Evolutionary conservation across 2,113 vertebrate species (phyloP).

Genomic region (Nannobrachium achirus): DNA sequence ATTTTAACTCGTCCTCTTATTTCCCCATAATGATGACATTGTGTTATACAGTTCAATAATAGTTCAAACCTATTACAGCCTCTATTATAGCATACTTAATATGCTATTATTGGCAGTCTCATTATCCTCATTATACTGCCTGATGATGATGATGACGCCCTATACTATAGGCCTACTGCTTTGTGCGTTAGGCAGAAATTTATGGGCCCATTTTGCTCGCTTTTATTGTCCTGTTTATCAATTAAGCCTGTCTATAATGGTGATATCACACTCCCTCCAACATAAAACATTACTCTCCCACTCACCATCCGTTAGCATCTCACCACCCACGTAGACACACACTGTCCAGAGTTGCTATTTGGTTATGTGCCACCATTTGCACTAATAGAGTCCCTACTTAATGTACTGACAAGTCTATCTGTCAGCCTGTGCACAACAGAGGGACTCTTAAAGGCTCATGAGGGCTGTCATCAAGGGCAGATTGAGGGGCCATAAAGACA

Average conservation of each 20-base stretch:
- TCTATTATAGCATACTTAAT: constrained; percentile 45
- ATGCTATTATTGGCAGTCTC: constrained; percentile 53
- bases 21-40: constrained; percentile 59
- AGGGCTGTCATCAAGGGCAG: constrained; percentile 64
- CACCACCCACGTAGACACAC: constrained; percentile 78
- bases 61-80: constrained; percentile 15
- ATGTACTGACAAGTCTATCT: constrained; percentile 68
- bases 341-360: constrained; percentile 69
- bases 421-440: constrained; percentile 47
- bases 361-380: constrained; percentile 73
- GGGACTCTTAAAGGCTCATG: constrained; percentile 57
- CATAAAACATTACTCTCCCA: constrained; percentile 78
- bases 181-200: constrained; percentile 53
- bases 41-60: constrained; percentile 44
- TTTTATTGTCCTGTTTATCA: constrained; percentile 76
- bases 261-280: constrained; percentile 73
- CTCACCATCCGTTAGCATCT: constrained; percentile 76
- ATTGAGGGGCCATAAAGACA: constrained; percentile 57
- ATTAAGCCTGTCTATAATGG: constrained; percentile 74
- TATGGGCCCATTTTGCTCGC: constrained; percentile 54
- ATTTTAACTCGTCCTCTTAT: constrained; percentile 61
- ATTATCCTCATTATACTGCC: constrained; percentile 29
- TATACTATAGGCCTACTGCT: constrained; percentile 38
- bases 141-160: constrained; percentile 42
- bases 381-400: constrained; percentile 70